Conservation (phyloP, 2,797 vertebrate species). For the Glossophaga mutica region DNA sequence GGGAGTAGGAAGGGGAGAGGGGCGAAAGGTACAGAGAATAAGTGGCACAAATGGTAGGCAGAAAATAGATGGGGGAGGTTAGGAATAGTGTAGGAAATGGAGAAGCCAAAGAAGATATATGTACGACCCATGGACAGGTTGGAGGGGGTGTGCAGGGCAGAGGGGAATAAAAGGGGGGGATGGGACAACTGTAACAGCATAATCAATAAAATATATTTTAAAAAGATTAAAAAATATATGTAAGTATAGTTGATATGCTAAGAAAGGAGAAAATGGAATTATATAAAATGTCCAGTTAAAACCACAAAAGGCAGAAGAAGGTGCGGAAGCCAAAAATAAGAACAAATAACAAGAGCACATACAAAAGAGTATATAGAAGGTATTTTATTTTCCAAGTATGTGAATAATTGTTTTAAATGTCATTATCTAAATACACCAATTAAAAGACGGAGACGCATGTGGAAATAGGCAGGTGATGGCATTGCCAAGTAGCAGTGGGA, state of each 20-base stretch:
- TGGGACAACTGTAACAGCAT: too few relatives aligned
- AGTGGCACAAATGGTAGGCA: too few relatives aligned
- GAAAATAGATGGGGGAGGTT: too few relatives aligned
- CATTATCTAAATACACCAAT: background rate
- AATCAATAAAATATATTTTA: too few relatives aligned
- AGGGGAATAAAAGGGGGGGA: too few relatives aligned
- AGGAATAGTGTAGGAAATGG: too few relatives aligned
- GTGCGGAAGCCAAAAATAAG: background rate
- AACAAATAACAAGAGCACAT: background rate
- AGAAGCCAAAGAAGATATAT: too few relatives aligned
- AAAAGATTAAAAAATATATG: background rate
- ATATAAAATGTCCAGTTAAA: background rate
- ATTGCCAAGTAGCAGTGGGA: background rate
- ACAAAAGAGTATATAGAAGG: background rate
- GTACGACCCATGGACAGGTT: too few relatives aligned
- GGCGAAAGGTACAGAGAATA: too few relatives aligned
- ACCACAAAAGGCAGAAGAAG: background rate
- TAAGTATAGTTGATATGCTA: background rate
- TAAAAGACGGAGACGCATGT: background rate
- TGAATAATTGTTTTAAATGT: background rate
- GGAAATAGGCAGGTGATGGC: background rate
- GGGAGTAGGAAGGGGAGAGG: too few relatives aligned
- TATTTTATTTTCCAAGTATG: background rate
- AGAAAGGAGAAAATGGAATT: background rate
- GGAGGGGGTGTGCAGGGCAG: too few relatives aligned